Conservation (phyloP, 2,113 vertebrate genomes). For the Balaenoptera acutorostrata region DNA sequence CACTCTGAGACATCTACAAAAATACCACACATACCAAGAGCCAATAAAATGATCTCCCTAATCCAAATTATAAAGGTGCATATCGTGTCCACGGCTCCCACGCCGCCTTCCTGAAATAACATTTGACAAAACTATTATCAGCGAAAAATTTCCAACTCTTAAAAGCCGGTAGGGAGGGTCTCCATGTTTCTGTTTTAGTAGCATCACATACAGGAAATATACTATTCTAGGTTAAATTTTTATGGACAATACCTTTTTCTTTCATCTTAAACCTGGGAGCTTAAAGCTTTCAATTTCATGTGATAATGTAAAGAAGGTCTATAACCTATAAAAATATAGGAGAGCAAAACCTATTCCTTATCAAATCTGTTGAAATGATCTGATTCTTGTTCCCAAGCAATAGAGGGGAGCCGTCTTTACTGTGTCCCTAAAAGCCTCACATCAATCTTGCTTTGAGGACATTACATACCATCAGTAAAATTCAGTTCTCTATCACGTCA, state of each 20-base stretch:
- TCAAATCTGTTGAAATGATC: background rate
- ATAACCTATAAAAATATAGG: background rate
- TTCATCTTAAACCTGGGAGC: background rate
- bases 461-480: background rate
- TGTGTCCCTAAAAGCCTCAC: accelerated
- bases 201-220: accelerated
- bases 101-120: background rate
- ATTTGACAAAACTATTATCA: background rate
- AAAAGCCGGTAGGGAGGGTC: background rate
- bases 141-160: background rate
- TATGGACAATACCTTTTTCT: background rate
- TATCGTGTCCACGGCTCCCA: background rate
- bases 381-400: accelerated
- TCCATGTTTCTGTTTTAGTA: background rate
- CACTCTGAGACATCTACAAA: background rate
- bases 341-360: background rate
- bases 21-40: background rate
- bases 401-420: accelerated
- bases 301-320: background rate
- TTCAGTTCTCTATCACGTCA: background rate
- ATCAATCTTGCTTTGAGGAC: background rate
- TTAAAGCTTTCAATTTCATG: background rate
- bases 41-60: background rate
- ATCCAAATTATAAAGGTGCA: background rate
- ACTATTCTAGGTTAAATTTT: background rate